Evolutionary conservation across 1,140 invertebrate genomes (phyloP), one percentile per base, ranked within the genome.

Genomic region (Anastrepha ludens): DNA sequence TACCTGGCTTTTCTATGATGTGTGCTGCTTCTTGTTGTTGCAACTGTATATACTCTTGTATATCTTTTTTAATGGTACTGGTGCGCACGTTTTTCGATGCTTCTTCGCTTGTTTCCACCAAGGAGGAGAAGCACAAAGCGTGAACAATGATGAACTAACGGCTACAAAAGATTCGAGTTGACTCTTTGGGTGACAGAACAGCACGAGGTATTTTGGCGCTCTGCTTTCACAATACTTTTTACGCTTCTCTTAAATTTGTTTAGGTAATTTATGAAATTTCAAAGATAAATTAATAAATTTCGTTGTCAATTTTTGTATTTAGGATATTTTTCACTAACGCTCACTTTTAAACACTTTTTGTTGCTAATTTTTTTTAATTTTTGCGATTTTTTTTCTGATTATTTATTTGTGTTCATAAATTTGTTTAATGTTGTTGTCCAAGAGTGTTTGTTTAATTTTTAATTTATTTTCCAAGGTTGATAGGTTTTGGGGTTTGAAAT

Each of bases 401-500:
- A 29, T 67, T 67, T 67, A 1, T 15, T 74, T 78, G 44, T 58
- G 15, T 58, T 58, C n/a, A 55, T 81, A 81, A 81, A 81, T 81
- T 81, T 87, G 7, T 74, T 88, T 62, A 55, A 55, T 86, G 85
- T 86, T n/a, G 39, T 81, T 90, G 78, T 70, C 78, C 74, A 87
- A 87, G 88, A 88, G 88, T 87, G 86, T 88, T 88, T 87, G 2
- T 86, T 87, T 70, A 78, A 74, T 58, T 88, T 86, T 86, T 62
- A 55, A 55, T 81, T 81, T 47, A 55, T 81, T 81, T 81, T 55
- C 47, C 44, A 81, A 58, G 67, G 15, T 17, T 74, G 67, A 47
- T 74, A 74, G 67, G 41, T 17, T 74, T 90, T 89, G 87, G 89
- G 89, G 88, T 89, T 89, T 20, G 86, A 86, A 81, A 86, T 88